A percentile compares a stretch with the other conserved stretches of the same genome.
Evolutionary conservation across 2,888 invertebrate species (phyloP).

Genomic region (Lasioglossum pauxillum): DNA sequence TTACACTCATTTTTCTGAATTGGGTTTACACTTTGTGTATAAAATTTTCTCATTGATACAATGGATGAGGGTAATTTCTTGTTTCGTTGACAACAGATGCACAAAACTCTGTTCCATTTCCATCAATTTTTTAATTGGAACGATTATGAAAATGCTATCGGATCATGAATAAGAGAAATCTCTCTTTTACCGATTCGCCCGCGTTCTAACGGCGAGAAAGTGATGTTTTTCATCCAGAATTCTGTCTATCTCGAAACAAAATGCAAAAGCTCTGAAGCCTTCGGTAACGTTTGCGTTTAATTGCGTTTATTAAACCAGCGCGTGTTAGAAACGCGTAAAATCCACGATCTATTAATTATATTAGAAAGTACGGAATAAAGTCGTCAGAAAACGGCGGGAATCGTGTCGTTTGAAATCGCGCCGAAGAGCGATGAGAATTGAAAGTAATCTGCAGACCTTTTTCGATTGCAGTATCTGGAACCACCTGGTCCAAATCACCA

Average conservation of each 20-base stretch:
- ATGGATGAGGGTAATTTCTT: too few species aligned
- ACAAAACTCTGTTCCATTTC: too few species aligned
- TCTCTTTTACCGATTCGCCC: background rate
- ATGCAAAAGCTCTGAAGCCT: background rate
- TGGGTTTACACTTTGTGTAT: too few species aligned
- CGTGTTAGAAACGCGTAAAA: background rate
- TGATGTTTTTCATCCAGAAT: background rate
- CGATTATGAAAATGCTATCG: background rate
- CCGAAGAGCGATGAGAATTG: background rate
- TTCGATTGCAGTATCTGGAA: constrained; percentile 92
- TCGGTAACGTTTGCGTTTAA: background rate
- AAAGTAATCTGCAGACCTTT: background rate
- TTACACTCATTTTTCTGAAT: background rate
- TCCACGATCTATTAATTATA: background rate
- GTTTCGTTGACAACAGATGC: too few species aligned
- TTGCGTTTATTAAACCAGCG: background rate
- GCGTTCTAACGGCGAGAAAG: background rate
- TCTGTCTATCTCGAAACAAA: background rate
- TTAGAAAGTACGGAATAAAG: background rate
- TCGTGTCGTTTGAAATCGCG: background rate
- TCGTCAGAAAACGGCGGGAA: background rate
- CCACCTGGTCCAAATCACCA: constrained; percentile 95
- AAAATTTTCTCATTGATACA: too few species aligned
- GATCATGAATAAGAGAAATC: background rate
- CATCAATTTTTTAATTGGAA: too few species aligned